Evolutionary conservation across 2,113 vertebrate species (phyloP), one percentile per base, ranked within the genome.

Genomic region (Pollachius pollachius): DNA sequence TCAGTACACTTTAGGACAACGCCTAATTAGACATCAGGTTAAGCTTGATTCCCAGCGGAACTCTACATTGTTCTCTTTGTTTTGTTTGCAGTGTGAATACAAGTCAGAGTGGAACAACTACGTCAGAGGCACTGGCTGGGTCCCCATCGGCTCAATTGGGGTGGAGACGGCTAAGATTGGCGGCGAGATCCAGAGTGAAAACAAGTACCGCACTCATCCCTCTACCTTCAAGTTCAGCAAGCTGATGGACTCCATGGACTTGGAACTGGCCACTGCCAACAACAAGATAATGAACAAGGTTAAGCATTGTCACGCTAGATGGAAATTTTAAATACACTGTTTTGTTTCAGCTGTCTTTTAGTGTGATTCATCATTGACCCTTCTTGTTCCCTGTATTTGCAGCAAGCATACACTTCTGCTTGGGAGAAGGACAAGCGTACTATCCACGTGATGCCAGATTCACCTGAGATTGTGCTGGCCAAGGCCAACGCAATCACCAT

Each of bases 261-360:
- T 99, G 72, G 82, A 89, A 15, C 90, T 99, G 60, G 95, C 97
- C 54, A 94, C 93, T 57, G 90, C 89, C 69, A 99, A 99, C 86
- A 97, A 97, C 71, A 65, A 93, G 78, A 97, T 84, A 59, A 96
- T 99, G 94, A 92, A 98, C 77, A 96, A 96, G 95, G 97, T 96
- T 71, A 48, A 72, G 0, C 3, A 17, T 58, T 3, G 18, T 48
- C 41, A 48, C 41, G 41, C 41, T 9, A 48, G 41, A 48, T 48
- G 12, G 41, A 48, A 48, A 48, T 48, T 9, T 11, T 48, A 48
- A 48, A 48, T 72, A 0, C 68, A 21, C 8, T 4, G 15, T 9
- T 48, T 37, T 11, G 4, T 16, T 12, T n/a, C 2, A 54, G 41
- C 2, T 67, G 0, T 52, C 30, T n/a, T 19, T 34, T 30, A 52